A percentile compares a stretch with the other conserved stretches of the same genome.
Conservation (phyloP, 2,113 vertebrate species). For the Corythoichthys intestinalis region DNA sequence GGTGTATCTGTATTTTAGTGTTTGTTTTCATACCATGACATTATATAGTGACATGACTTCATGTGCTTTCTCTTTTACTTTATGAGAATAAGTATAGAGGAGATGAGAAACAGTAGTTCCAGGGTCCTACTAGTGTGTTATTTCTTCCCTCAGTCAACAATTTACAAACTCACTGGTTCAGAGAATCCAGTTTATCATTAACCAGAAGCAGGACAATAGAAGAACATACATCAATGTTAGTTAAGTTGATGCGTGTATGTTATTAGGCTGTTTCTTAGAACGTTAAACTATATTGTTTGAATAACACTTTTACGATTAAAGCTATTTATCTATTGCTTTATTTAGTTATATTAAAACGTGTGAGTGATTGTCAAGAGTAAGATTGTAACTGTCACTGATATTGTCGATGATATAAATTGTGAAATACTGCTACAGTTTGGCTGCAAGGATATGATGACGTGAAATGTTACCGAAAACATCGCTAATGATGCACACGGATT, state of each 20-base stretch:
- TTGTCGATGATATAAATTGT: no score
- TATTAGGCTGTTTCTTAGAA: neutral
- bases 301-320: neutral
- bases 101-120: slow-evolving; percentile 6
- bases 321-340: neutral
- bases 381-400: no score
- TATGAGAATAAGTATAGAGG: neutral
- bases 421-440: no score
- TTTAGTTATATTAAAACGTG: neutral
- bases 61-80: neutral
- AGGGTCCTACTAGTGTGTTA: neutral
- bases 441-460: no score
- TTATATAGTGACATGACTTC: neutral
- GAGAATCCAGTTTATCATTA: slow-evolving; percentile 45
- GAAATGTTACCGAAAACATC: no score
- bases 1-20: neutral
- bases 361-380: no score
- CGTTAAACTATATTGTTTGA: neutral
- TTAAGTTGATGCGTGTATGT: slow-evolving; percentile 1
- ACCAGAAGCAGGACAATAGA: slow-evolving; percentile 16
- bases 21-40: neutral
- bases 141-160: slow-evolving; percentile 1
- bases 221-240: slow-evolving; percentile 2
- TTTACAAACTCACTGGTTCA: slow-evolving; percentile 29
- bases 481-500: no score